phyloP scores from a whole-genome alignment of 2,797 vertebrate genomes.

The Lagocephalus sceleratus region DNA sequence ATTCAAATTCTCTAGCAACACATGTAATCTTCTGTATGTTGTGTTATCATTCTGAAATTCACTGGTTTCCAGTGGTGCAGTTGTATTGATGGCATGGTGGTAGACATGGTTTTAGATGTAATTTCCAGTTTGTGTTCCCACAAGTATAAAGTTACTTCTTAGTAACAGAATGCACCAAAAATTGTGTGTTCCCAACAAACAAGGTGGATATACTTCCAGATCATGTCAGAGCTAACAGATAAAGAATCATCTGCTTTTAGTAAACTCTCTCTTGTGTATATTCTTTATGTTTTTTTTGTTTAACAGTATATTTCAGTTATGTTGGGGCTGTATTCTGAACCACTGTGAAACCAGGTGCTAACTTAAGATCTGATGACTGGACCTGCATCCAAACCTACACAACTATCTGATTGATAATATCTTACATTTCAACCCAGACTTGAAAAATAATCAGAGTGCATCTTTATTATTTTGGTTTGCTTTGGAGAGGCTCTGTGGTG shows the following conservation, averaged over 20 bases:
- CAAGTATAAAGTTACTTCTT: background rate
- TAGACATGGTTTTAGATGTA: background rate
- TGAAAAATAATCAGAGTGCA: background rate
- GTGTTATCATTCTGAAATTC: too few species aligned
- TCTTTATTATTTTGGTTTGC: too few species aligned
- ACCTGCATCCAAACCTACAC: slow-evolving; percentile 16
- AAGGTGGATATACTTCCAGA: background rate
- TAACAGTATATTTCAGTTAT: slow-evolving; percentile 47
- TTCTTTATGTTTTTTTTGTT: slow-evolving; percentile 35
- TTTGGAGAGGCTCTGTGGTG: background rate
- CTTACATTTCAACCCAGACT: background rate
- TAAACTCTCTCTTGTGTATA: slow-evolving; percentile 17
- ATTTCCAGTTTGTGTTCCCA: background rate
- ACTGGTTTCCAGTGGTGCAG: too few species aligned
- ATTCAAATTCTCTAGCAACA: too few species aligned
- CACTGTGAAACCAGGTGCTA: slow-evolving; percentile 85
- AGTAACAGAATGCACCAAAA: background rate
- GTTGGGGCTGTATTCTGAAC: slow-evolving; percentile 60
- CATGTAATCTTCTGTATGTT: too few species aligned
- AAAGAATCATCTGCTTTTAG: slow-evolving; percentile 10
- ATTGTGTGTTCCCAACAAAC: background rate
- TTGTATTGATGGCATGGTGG: background rate
- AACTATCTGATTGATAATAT: background rate
- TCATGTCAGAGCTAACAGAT: slow-evolving; percentile 23
- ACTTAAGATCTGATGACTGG: slow-evolving; percentile 44